Evolutionary conservation across 2,113 vertebrate species (phyloP).

Genomic region (Hypanus sabinus): DNA sequence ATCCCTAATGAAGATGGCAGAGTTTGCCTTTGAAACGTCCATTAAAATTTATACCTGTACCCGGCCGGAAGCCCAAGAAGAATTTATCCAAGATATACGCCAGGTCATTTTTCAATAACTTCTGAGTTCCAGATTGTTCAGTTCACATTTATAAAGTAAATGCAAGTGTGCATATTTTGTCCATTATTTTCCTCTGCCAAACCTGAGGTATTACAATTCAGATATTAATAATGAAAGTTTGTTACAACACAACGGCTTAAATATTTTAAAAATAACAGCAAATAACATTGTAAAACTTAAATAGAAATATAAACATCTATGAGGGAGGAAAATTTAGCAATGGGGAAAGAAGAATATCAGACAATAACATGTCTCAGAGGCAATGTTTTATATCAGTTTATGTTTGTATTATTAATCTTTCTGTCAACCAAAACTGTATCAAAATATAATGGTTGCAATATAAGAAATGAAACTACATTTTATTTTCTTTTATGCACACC

Average conservation of each 20-base stretch:
- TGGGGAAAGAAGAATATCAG: background rate
- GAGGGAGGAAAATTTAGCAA: background rate
- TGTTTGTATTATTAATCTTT: background rate
- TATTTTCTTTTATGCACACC: background rate
- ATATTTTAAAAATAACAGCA: background rate
- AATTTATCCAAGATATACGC: too few relatives aligned
- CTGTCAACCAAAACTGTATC: background rate
- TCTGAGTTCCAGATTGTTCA: background rate
- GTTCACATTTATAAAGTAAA: background rate
- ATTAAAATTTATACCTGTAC: too few relatives aligned
- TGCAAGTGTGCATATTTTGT: background rate
- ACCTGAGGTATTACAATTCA: background rate
- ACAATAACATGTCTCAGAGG: background rate
- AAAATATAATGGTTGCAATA: background rate
- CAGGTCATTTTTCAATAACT: too few relatives aligned
- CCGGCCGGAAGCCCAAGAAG: too few relatives aligned
- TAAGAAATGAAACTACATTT: background rate
- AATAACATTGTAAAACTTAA: background rate
- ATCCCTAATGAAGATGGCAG: too few relatives aligned
- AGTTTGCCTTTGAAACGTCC: too few relatives aligned
- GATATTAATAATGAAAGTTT: background rate
- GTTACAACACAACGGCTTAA: background rate
- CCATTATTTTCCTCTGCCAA: background rate
- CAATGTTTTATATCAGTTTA: background rate
- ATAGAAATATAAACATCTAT: background rate